Percentiles rank a stretch among this genome's conserved stretches.
Conservation (phyloP, 2,797 vertebrate species). For the Tolypeutes matacus region DNA sequence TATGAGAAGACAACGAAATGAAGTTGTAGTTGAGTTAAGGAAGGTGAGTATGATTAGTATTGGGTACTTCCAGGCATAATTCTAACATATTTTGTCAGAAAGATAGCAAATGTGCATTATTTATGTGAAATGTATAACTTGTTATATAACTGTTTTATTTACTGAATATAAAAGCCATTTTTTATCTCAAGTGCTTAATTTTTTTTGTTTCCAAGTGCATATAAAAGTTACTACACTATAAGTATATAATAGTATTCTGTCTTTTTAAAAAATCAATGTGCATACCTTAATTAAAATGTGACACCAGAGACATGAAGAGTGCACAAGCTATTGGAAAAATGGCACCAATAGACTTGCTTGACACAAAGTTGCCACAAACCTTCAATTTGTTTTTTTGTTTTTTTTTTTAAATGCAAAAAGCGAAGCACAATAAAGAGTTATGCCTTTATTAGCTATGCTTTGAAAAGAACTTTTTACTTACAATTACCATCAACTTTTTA, state of each 20-base stretch:
- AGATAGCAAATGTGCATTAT: neutral
- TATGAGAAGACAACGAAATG: conserved; percentile 99
- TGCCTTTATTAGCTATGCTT: neutral
- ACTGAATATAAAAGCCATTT: neutral
- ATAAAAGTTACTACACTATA: no score
- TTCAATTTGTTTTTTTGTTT: no score
- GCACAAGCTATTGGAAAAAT: no score
- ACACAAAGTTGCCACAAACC: no score
- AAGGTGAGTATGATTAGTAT: conserved; percentile 91
- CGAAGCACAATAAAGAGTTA: no score
- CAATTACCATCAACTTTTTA: conserved; percentile 50
- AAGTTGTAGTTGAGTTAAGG: conserved; percentile 98
- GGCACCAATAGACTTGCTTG: no score
- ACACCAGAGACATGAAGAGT: no score
- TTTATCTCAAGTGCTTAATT: conserved; percentile 10
- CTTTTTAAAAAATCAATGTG: no score
- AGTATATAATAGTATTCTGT: no score
- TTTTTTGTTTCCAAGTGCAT: no score
- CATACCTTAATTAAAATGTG: no score
- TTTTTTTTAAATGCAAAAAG: no score
- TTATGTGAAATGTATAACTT: neutral
- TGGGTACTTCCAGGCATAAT: conserved; percentile 31
- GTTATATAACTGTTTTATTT: neutral
- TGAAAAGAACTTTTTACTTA: conserved; percentile 50
- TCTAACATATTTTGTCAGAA: neutral